Conservation (phyloP, 2,888 invertebrate genomes). For the Vesta saturnalis region DNA sequence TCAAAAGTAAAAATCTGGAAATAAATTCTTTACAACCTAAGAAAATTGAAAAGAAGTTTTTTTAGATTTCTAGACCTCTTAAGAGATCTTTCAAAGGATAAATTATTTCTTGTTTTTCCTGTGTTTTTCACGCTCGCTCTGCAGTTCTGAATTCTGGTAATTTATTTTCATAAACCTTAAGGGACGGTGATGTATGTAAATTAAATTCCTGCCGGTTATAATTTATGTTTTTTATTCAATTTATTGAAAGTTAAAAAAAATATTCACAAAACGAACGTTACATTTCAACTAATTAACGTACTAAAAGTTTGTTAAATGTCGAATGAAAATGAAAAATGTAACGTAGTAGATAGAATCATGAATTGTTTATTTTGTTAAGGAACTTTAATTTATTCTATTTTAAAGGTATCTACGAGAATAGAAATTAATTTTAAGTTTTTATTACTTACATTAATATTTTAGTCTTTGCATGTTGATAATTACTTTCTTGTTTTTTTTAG, state of each 20-base stretch:
- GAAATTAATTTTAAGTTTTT: background rate
- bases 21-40: slow-evolving; percentile 27
- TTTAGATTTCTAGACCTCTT: slow-evolving; percentile 25
- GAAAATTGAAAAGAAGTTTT: slow-evolving; percentile 33
- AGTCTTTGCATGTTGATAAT: background rate
- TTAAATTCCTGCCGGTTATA: slow-evolving; percentile 41
- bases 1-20: slow-evolving; percentile 18
- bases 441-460: background rate
- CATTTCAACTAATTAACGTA: slow-evolving; percentile 6
- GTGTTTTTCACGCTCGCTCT: slow-evolving; percentile 30
- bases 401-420: background rate
- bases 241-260: slow-evolving; percentile 6
- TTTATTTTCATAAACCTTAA: slow-evolving; percentile 43
- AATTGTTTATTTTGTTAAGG: background rate
- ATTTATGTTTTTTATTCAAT: slow-evolving; percentile 35
- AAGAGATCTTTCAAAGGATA: slow-evolving; percentile 26
- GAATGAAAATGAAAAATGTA: background rate
- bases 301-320: background rate
- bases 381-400: slow-evolving; percentile 1
- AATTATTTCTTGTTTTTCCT: slow-evolving; percentile 36
- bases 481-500: no score
- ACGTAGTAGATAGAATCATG: background rate
- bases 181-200: slow-evolving; percentile 43
- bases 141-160: slow-evolving; percentile 32
- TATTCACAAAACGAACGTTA: background rate